Conservation (phyloP, 2,113 vertebrate species). For the Microtus richardsoni region DNA sequence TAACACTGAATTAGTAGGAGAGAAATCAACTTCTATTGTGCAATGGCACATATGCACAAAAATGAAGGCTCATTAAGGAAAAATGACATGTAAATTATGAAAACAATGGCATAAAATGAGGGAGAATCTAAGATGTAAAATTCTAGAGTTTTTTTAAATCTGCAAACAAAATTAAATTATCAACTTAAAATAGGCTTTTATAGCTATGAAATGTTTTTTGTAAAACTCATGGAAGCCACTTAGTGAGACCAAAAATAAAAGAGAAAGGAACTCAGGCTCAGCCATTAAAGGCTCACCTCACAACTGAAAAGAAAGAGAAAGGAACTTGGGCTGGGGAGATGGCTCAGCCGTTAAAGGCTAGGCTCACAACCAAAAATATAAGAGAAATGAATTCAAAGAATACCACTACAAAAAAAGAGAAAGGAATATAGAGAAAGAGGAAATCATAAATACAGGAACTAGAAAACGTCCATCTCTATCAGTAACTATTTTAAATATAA, state of each 20-base stretch:
- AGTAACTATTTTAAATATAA: neutral
- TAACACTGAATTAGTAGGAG: neutral
- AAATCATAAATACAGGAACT: neutral
- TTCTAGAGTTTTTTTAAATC: neutral
- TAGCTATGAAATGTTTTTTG: neutral
- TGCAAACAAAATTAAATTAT: neutral
- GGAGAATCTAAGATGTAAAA: neutral
- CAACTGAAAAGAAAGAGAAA: no score
- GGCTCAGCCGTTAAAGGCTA: no score
- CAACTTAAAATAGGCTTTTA: neutral
- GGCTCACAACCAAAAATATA: neutral
- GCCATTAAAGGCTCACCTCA: no score
- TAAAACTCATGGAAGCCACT: neutral
- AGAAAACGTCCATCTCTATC: neutral
- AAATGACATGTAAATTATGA: neutral
- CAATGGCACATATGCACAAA: neutral
- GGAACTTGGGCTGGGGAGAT: no score
- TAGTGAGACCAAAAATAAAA: neutral
- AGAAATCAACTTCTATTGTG: neutral
- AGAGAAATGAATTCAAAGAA: neutral
- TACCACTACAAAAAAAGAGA: neutral
- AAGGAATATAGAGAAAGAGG: fast-evolving
- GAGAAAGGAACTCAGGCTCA: neutral
- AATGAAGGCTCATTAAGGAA: neutral
- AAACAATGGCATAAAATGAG: neutral